These are phyloP conservation scores for Tenebrio molitor DNA, from an alignment of 1,140 invertebrate species.

Conservation along the genomic window DNA sequence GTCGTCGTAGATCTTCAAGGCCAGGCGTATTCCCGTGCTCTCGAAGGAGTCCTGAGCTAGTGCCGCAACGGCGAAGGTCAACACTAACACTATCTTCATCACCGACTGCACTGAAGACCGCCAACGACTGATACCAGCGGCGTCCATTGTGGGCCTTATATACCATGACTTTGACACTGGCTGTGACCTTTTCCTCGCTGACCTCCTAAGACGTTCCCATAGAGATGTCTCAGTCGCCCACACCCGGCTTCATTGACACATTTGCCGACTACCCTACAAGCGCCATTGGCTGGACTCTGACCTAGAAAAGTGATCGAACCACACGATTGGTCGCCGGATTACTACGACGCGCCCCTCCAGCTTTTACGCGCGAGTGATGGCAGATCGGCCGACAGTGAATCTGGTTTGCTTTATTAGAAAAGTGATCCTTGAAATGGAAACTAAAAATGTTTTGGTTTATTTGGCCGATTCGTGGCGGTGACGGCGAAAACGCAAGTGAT, in stretches of 20 bases:
- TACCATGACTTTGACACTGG: slow-evolving; percentile 57
- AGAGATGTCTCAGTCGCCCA: slow-evolving; percentile 50
- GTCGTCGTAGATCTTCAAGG: slow-evolving; percentile 75
- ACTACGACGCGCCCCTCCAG: slow-evolving; percentile 17
- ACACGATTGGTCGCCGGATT: slow-evolving; percentile 10
- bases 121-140: slow-evolving; percentile 44
- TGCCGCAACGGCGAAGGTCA: slow-evolving; percentile 54
- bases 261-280: slow-evolving; percentile 63
- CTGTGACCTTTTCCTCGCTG: slow-evolving; percentile 60
- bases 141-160: slow-evolving; percentile 53
- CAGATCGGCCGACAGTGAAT: slow-evolving; percentile 52
- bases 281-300: slow-evolving; percentile 58
- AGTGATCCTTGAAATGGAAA: slow-evolving; percentile 52
- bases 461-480: slow-evolving; percentile 38
- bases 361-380: slow-evolving; percentile 27
- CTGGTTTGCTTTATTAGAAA: slow-evolving; percentile 49
- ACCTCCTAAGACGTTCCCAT: slow-evolving; percentile 52
- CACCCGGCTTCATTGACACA: slow-evolving; percentile 60
- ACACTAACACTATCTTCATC: slow-evolving; percentile 62
- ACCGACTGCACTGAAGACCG: slow-evolving; percentile 53
- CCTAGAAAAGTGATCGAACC: slow-evolving; percentile 54
- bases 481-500: slow-evolving; percentile 53
- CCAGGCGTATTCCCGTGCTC: slow-evolving; percentile 69
- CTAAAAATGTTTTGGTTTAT: slow-evolving; percentile 47
- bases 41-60: slow-evolving; percentile 60